phyloP scores from a whole-genome alignment of 2,797 vertebrate species.

The Enteromius treurensis region DNA sequence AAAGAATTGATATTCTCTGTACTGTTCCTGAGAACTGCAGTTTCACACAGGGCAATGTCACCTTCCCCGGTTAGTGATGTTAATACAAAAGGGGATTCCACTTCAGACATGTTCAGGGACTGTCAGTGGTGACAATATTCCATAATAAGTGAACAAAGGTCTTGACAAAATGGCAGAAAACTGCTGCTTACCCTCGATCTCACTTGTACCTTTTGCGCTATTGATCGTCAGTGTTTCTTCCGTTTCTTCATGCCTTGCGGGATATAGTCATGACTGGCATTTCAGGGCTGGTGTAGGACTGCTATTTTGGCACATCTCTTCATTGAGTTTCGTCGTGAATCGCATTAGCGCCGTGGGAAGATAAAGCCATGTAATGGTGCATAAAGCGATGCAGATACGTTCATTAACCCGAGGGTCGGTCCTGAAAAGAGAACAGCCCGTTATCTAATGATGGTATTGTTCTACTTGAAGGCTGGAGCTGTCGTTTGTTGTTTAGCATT shows the following conservation, averaged over 20 bases:
- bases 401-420: conserved; percentile 61
- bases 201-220: neutral
- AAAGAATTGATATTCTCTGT: neutral
- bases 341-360: conserved; percentile 45
- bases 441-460: conserved; percentile 57
- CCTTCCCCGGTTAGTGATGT: conserved; percentile 20
- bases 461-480: conserved; percentile 48
- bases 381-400: conserved; percentile 56
- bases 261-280: conserved; percentile 5
- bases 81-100: conserved; percentile 5
- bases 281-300: conserved; percentile 8
- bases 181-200: conserved; percentile 5
- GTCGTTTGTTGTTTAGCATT: conserved; percentile 52
- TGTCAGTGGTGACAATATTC: neutral
- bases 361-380: conserved; percentile 61
- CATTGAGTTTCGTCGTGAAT: conserved; percentile 30
- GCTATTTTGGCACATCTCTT: conserved; percentile 25
- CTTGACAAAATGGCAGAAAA: conserved; percentile 4
- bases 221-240: neutral
- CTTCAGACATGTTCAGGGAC: conserved; percentile 3
- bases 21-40: neutral
- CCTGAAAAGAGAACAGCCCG: conserved; percentile 59
- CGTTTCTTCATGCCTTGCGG: neutral
- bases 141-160: neutral
- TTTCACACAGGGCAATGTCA: conserved; percentile 28